phyloP scores from a whole-genome alignment of 2,888 invertebrate genomes.

The Conops quadrifasciatus region DNA sequence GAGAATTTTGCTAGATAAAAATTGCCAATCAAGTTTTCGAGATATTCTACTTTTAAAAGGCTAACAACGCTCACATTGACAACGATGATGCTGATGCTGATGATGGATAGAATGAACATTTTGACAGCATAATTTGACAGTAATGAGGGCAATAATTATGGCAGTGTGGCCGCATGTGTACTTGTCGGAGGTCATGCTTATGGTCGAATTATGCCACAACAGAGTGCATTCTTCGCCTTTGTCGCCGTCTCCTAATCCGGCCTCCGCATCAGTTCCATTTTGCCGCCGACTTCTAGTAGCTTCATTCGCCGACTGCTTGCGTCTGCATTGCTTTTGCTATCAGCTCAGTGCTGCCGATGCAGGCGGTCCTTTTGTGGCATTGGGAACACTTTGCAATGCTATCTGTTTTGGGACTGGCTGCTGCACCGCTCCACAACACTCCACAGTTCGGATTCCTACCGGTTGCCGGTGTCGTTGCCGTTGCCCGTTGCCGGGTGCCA shows the following conservation, averaged over 20 bases:
- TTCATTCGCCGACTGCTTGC: too few relatives aligned
- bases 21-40: too few relatives aligned
- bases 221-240: too few relatives aligned
- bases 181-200: neutral
- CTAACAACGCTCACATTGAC: too few relatives aligned
- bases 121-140: neutral
- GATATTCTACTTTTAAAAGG: too few relatives aligned
- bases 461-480: too few relatives aligned
- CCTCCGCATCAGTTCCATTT: too few relatives aligned
- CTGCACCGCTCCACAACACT: neutral
- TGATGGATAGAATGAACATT: neutral
- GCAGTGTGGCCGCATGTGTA: neutral
- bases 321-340: neutral
- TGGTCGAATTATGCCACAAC: constrained; percentile 23
- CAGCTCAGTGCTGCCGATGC: neutral
- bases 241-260: too few relatives aligned
- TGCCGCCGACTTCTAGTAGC: too few relatives aligned
- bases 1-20: too few relatives aligned
- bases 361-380: constrained; percentile 9
- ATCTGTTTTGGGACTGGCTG: constrained; percentile 9
- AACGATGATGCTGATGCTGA: neutral
- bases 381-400: constrained; percentile 10
- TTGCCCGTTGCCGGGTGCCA: neutral
- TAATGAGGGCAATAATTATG: neutral
- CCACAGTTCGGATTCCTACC: too few relatives aligned